A percentile compares a stretch with the other conserved stretches of the same genome.
Conservation (phyloP, 2,888 invertebrate genomes). For the Drosophila hamatofila region DNA sequence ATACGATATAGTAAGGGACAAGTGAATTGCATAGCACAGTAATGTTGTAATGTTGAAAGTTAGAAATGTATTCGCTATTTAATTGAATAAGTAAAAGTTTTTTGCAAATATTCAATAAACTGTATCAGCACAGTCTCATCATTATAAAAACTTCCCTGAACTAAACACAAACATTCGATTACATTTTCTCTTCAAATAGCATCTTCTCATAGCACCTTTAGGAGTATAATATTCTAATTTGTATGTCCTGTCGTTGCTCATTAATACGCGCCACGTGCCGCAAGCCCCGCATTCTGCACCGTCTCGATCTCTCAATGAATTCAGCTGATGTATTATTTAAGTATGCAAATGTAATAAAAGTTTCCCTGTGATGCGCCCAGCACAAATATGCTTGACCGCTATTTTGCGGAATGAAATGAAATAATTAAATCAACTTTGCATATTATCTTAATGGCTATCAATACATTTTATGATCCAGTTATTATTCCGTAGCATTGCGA, state of each 20-base stretch:
- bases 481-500: neutral
- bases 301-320: conserved; percentile 7
- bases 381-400: conserved; percentile 9
- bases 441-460: conserved; percentile 19
- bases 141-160: too few relatives aligned
- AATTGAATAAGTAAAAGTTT: too few relatives aligned
- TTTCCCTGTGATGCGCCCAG: conserved; percentile 3
- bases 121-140: too few relatives aligned
- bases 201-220: neutral
- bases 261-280: conserved; percentile 17
- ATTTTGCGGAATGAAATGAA: conserved; percentile 19
- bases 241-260: conserved; percentile 15
- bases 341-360: conserved; percentile 43
- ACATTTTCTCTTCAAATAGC: neutral
- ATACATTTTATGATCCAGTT: neutral
- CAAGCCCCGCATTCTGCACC: conserved; percentile 14
- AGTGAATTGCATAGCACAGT: too few relatives aligned
- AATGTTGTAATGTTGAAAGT: too few relatives aligned
- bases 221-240: neutral
- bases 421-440: conserved; percentile 38
- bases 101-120: too few relatives aligned
- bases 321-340: conserved; percentile 20
- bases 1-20: too few relatives aligned
- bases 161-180: too few relatives aligned
- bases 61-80: too few relatives aligned